Evolutionary conservation across 2,888 invertebrate genomes (phyloP).

Genomic region (Lepidonotus clava): DNA sequence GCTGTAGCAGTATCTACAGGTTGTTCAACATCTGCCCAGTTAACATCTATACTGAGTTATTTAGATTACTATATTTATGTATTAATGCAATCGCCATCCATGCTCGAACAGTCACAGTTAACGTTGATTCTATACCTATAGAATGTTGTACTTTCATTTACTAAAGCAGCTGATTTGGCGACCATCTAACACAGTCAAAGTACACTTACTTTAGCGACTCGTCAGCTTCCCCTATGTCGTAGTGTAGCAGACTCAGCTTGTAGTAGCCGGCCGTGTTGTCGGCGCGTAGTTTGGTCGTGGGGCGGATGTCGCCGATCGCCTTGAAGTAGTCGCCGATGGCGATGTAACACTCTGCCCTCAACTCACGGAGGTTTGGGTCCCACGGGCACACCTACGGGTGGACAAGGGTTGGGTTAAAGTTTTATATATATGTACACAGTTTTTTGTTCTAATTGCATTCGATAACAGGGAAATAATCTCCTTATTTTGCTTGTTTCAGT

Average conservation of each 20-base stretch:
- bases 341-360: constrained; percentile 92
- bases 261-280: constrained; percentile 94
- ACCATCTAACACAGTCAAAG: too few relatives aligned
- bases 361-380: constrained; percentile 90
- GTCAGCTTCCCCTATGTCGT: constrained; percentile 94
- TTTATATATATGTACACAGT: background rate
- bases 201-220: constrained; percentile 88
- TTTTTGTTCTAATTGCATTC: background rate
- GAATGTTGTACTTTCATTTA: too few relatives aligned
- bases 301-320: constrained; percentile 94
- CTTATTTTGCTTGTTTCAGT: too few relatives aligned
- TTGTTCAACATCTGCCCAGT: too few relatives aligned
- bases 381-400: constrained; percentile 88
- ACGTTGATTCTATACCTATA: too few relatives aligned
- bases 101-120: too few relatives aligned
- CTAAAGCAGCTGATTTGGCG: too few relatives aligned
- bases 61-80: too few relatives aligned
- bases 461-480: too few relatives aligned
- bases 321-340: constrained; percentile 82
- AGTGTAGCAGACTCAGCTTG: constrained; percentile 91
- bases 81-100: too few relatives aligned
- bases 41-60: too few relatives aligned
- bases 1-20: too few relatives aligned
- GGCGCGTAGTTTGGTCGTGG: constrained; percentile 92
- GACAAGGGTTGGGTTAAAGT: constrained; percentile 40